Evolutionary conservation across 1,140 invertebrate species (phyloP).

Genomic region (Pteromalus puparum): DNA sequence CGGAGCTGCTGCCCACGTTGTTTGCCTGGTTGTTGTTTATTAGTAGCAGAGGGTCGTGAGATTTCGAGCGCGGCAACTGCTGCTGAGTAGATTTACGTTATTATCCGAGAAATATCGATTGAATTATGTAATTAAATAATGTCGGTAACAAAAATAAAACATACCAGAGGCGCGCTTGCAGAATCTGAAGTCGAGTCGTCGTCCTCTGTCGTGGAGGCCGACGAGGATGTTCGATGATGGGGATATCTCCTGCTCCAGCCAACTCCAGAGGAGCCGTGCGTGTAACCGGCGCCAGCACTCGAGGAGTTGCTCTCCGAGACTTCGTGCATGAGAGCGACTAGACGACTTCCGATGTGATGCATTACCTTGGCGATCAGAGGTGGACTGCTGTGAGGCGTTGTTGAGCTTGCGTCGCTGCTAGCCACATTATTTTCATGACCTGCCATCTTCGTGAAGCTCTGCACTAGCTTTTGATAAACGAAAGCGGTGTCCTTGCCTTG

Average conservation of each 20-base stretch:
- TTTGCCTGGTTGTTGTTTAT: slow-evolving; percentile 64
- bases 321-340: slow-evolving; percentile 94
- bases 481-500: slow-evolving; percentile 85
- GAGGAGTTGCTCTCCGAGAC: slow-evolving; percentile 83
- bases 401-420: slow-evolving; percentile 56
- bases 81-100: slow-evolving; percentile 22
- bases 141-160: neutral
- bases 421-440: slow-evolving; percentile 73
- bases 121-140: neutral
- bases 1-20: slow-evolving; percentile 63
- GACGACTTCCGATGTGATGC: slow-evolving; percentile 92
- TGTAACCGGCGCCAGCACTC: slow-evolving; percentile 58
- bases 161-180: slow-evolving; percentile 64
- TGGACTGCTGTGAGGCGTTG: slow-evolving; percentile 83
- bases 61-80: slow-evolving; percentile 81
- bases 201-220: slow-evolving; percentile 85
- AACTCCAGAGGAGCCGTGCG: slow-evolving; percentile 33
- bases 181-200: slow-evolving; percentile 83
- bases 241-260: slow-evolving; percentile 45
- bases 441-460: slow-evolving; percentile 86
- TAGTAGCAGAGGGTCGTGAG: slow-evolving; percentile 84
- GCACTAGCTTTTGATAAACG: slow-evolving; percentile 89
- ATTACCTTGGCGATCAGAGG: slow-evolving; percentile 93
- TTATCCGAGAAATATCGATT: neutral
- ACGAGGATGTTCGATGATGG: slow-evolving; percentile 76